Evolutionary conservation across 2,888 invertebrate species (phyloP).

Genomic region (Amphipoea oculea): DNA sequence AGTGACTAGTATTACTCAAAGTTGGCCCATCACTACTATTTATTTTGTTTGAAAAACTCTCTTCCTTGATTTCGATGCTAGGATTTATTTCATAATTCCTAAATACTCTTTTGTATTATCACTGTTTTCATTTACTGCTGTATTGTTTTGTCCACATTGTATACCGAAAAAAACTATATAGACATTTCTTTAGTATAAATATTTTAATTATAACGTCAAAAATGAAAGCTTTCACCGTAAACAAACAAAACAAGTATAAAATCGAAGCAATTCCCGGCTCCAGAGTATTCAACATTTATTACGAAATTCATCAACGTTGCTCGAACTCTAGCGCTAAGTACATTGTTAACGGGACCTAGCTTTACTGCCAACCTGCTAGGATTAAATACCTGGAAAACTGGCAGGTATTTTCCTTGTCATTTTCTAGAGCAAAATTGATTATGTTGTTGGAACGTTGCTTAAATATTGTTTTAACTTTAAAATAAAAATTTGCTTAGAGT

Average conservation of each 20-base stretch:
- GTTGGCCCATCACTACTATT: neutral
- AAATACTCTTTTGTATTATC: neutral
- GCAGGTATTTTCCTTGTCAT: slow-evolving; percentile 17
- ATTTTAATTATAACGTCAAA: neutral
- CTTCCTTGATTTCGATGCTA: neutral
- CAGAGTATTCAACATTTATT: slow-evolving; percentile 40
- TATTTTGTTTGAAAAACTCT: neutral
- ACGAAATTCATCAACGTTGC: slow-evolving; percentile 51
- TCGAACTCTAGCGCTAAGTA: slow-evolving; percentile 51
- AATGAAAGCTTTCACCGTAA: neutral
- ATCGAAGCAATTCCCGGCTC: slow-evolving; percentile 6
- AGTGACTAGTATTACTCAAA: neutral
- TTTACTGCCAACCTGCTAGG: slow-evolving; percentile 1
- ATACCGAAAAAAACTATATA: neutral
- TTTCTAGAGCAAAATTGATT: neutral
- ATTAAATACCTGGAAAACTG: slow-evolving; percentile 41
- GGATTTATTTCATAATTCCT: neutral
- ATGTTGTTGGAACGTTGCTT: neutral
- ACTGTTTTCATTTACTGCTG: neutral
- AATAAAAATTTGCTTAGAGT: neutral
- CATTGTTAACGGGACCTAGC: slow-evolving; percentile 29
- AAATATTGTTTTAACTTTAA: neutral
- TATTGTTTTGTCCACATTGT: neutral
- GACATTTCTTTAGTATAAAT: neutral
- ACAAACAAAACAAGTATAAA: slow-evolving; percentile 29